Evolutionary conservation across 2,797 vertebrate genomes (phyloP), one percentile per base, ranked within the genome.

Genomic region (Myotis planiceps): DNA sequence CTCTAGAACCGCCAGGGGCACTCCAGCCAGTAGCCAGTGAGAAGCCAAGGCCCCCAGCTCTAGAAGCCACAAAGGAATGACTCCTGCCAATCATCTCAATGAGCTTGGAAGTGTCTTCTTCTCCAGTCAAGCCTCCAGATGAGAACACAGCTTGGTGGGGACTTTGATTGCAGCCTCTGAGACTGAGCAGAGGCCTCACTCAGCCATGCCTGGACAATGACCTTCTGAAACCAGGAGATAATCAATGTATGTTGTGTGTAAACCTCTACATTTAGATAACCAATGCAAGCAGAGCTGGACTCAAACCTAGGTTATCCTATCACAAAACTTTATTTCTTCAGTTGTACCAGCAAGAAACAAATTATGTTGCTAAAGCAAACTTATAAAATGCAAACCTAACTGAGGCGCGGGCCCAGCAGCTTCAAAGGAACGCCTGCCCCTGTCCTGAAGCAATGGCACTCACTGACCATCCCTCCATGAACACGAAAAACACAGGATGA

Each of bases 251-350:
- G 27, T 58, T 75, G 47, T 66, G 15, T 51, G 45, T 27, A 92
- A 92, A 51, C 12, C 63, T 39, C 25, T n/a, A 27, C 32, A 32
- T 39, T 88, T 66, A 29, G 23, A 42, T 37, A 51, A 51, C 19
- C 51, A 82, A 82, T 9, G 13, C 27, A 90, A 82, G 39, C 47
- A 88, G 34, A 90, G n/a, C 2, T 76, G 55, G 10, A 71, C 23
- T 39, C 75, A n/a, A 74, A 63, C 53, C 6, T 15, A 42, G 23
- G 18, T 71, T 78, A 82, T 34, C 47, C 65, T 75, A 23, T 15
- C 37, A 83, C 60, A 74, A 95, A 65, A 3, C 18, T 92, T 90
- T 53, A 72, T 74, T 76, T 89, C 53, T 91, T 92, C 10, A 49
- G 27, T 42, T 69, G 1, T 13, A 47, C 27, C 13, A 34, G 6